Base-by-base conservation (phyloP, 2,888 invertebrate species). In the Polia nebulosa region DNA sequence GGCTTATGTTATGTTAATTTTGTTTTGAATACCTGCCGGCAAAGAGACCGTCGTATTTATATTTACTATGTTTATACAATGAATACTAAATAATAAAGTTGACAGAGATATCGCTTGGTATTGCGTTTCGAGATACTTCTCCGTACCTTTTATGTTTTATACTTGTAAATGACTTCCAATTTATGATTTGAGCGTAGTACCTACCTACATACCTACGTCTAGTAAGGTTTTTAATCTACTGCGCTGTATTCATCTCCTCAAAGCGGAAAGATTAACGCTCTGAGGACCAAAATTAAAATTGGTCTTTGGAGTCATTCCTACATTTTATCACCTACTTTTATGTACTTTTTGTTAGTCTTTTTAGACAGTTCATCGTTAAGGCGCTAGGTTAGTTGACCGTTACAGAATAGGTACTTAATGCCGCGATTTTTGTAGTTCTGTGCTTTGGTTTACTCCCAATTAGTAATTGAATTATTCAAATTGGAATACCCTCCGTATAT, bases 1-100 rank as follows among this genome's bases (percentile, higher is more conserved):
- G 51, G 29, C 36, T 61, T 62, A 56, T 65, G 52, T 65, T 78
- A 81, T 81, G 81, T 51, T 74, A 81, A 79, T 74, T 52, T 20
- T 62, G 68, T 68, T 67, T 52, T 52, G 55, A 53, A 64, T 70
- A 52, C 56, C 63, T 39, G 52, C 36, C 4, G 20, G 49, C 56
- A 75, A 71, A 79, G 58, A 52, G 58, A 60, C 59, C 65, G 76
- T 65, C 22, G 17, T 62, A 51, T 76, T 76, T 73, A 68, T 59
- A 47, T n/a, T 27, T 27, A 11, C 29, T 27, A 29, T n/a, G 41
- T 78, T 66, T 72, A 22, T 57, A 41, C 41, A 49, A 45, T 59
- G 72, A 75, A 66, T 78, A 44, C 20, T 75, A 72, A 77, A 77
- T 72, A 41, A 47, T 62, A 62, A 34, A 56, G 11, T 27, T 44